Evolutionary conservation across 2,113 vertebrate genomes (phyloP), one percentile per base, ranked within the genome.

Genomic region (Chaetura pelagica): DNA sequence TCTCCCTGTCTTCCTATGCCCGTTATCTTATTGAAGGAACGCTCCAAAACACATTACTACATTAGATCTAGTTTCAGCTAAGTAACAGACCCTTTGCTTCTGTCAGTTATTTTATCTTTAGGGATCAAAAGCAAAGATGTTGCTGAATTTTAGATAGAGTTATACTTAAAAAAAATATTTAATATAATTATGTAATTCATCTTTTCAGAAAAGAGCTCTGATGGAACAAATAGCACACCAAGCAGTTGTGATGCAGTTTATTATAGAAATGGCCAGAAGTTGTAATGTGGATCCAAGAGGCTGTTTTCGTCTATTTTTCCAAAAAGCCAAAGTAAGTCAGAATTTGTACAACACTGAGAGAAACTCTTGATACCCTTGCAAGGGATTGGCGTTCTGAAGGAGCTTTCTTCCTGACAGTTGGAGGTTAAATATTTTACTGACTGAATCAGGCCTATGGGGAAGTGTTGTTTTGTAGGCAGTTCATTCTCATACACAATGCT

Each of bases 201-300:
- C 84, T 94, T 96, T 97, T 87, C 97, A 99, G 99, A 99, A 99
- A 97, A 98, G 98, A 84, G 99, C 99, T 13, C 92, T 99, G 80
- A 99, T 99, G 99, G 98, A 98, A 97, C 99, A 99, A 98, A 98
- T 99, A 92, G 99, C 99, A 58, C 99, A 99, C 92, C 99, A 99
- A 97, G 98, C 99, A 62, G 98, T 99, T n/a, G 99, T 98, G 55
- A 99, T 99, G 99, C 99, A 99, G 96, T 99, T 99, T 96, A 99
- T 99, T 96, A 98, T 99, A 97, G 99, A 99, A 98, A 99, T 99
- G 98, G 99, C 98, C 48, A 98, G 98, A 84, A 99, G 97, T 83
- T 98, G 98, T 82, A 98, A 99, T 87, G 98, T 99, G 97, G 99
- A 99, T 97, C 99, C 99, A 49, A 97, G 99, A 89, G 98, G 98